phyloP scores from a whole-genome alignment of 92 coral and sea anemone species.

The Diadumene lineata region DNA sequence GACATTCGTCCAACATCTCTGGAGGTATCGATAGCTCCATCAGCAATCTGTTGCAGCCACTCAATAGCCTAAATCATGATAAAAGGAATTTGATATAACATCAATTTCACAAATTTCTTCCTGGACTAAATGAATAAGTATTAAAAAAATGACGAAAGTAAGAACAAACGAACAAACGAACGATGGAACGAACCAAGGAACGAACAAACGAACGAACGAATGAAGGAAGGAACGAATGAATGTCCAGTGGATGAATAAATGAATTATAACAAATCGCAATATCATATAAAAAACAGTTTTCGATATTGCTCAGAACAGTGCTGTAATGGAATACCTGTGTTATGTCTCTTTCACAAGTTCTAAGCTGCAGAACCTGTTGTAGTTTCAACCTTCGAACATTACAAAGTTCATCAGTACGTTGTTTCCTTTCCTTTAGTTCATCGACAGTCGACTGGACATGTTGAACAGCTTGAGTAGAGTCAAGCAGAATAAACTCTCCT shows the following conservation, averaged over 20 bases:
- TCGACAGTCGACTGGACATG: slow-evolving; percentile 84
- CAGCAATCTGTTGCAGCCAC: slow-evolving; percentile 84
- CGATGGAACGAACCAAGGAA: too few species aligned
- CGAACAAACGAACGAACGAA: too few species aligned
- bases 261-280: too few species aligned
- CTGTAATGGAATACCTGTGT: slow-evolving; percentile 68
- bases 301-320: neutral
- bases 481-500: slow-evolving; percentile 74
- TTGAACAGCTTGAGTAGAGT: slow-evolving; percentile 66
- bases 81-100: neutral
- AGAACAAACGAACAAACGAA: too few species aligned
- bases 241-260: too few species aligned
- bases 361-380: slow-evolving; percentile 92
- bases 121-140: too few species aligned
- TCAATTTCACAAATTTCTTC: too few species aligned
- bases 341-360: slow-evolving; percentile 90
- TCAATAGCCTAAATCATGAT: slow-evolving; percentile 68
- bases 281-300: too few species aligned
- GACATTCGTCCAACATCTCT: slow-evolving; percentile 88
- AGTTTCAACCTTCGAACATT: slow-evolving; percentile 93
- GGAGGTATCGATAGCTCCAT: slow-evolving; percentile 70
- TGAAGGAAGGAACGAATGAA: too few species aligned
- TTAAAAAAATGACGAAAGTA: too few species aligned
- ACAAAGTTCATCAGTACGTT: slow-evolving; percentile 91
- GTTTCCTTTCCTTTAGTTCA: slow-evolving; percentile 84